Base-by-base conservation (phyloP, 2,797 vertebrate genomes). In the Cossypha heuglini region DNA sequence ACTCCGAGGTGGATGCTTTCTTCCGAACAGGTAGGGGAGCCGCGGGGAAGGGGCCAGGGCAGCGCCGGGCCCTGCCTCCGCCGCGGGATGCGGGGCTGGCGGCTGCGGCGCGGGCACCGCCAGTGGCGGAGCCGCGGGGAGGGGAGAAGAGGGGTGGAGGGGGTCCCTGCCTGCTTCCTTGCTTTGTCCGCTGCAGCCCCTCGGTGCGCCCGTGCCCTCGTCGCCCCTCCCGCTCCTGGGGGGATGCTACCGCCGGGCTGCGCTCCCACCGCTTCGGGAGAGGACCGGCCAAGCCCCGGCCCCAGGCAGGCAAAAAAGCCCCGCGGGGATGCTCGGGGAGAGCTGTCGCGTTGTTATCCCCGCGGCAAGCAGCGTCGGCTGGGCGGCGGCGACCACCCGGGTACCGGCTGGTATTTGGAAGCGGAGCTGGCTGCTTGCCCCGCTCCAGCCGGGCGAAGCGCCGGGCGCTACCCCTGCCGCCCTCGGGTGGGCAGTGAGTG, bases 1-100 rank as follows among this genome's bases (percentile, higher is more conserved):
- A 99, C 95, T 98, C 98, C 40, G 98, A 99, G 96, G 98, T 98
- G 97, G 98, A 98, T 91, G 98, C 98, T 86, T 99, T 98, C 97
- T 99, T 98, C 97, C 98, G 98, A 95, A 98, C 98, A 98, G 98
- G 98, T 99, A 98, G 95, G 90, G 68, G 40, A 95, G 35, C 87
- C 40, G 10, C 25, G 77, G 84, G 77, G 85, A 91, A 90, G 87
- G 77, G 45, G 63, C 35, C 21, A 42, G 79, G 79, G 95, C 82
- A 73, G 83, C 45, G 82, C 55, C 84, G 96, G 91, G 90, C 93
- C 95, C 52, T 88, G 59, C 54, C 37, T 38, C 35, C 58, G 63
- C 45, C 90, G 67, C 73, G 94, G 95, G 74, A 73, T 92, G 94
- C 73, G 77, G 94, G 61, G 82, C 74, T 81, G 75, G 91, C 89